Conservation (phyloP, 2,113 vertebrate species). For the Tursiops truncatus region DNA sequence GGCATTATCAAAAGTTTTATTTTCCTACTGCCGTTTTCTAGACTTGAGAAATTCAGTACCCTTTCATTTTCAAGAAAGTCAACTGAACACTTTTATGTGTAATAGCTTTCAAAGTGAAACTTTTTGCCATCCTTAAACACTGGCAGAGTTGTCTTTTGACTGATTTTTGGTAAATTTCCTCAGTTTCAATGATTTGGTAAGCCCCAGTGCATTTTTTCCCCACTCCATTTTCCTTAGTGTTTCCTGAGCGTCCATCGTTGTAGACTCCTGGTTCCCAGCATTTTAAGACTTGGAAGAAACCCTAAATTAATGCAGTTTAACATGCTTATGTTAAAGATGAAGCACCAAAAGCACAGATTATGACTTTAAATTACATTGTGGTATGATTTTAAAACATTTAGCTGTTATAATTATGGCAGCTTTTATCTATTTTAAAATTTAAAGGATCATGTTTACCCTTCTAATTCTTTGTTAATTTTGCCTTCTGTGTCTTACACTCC, state of each 20-base stretch:
- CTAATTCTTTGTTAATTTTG: not conserved
- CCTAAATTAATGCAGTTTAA: not conserved
- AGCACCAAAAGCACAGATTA: not conserved
- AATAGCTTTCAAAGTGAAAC: not conserved
- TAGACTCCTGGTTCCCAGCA: not conserved
- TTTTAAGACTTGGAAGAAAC: not conserved
- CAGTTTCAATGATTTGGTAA: not conserved
- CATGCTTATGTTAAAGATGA: not conserved
- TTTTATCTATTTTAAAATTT: conserved; percentile 9
- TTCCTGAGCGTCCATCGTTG: not conserved
- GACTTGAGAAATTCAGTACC: not conserved
- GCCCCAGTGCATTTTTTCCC: not conserved
- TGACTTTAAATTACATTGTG: not conserved
- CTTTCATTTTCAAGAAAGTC: not conserved
- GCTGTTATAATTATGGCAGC: not conserved
- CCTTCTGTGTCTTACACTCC: not conserved
- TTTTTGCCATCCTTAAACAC: not conserved
- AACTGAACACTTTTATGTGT: not conserved
- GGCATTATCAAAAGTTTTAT: not conserved
- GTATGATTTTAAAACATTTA: not conserved
- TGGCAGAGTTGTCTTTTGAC: not conserved
- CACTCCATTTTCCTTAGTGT: not conserved
- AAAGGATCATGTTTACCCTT: not conserved
- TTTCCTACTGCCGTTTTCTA: not conserved
- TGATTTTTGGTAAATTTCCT: not conserved